Base-by-base conservation (phyloP, 2,113 vertebrate species). In the Tiliqua scincoides region DNA sequence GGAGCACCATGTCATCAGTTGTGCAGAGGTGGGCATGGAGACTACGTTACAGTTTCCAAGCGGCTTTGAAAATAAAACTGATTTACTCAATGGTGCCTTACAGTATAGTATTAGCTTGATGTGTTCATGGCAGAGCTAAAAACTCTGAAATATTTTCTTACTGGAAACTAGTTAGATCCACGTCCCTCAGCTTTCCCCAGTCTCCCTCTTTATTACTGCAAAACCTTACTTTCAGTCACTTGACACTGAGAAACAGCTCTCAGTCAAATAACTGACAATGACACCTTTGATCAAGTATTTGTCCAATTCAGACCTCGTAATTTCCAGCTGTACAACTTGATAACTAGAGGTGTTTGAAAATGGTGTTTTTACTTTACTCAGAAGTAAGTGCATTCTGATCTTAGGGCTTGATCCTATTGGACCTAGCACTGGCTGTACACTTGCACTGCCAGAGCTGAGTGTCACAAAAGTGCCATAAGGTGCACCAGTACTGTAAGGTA, bases 71-170 rank as follows among this genome's bases (percentile, higher is more conserved):
- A n/a, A n/a, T n/a, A n/a, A n/a, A n/a, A n/a, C n/a, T 15, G 86
- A 70, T 85, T 37, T 68, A 6, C 67, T 40, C 68, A 59, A 3
- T 72, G 52, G 2, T 35, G 40, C 67, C 32, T 84, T 25, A 81
- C 85, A 84, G n/a, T 65, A 54, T 25, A 1, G 37, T 9, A 21
- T 73, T n/a, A n/a, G n/a, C n/a, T n/a, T 32, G n/a, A 9, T 77
- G 30, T 54, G 57, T 37, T 68, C 5, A 30, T 21, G 43, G 68
- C 35, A 61, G 78, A 5, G 25, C 25, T 61, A 1, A 15, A 1
- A 21, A 14, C 8, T 0, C 72, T n/a, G n/a, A 25, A 90, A 48
- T n/a, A 20, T 83, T 87, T 88, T 68, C 65, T 73, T 27, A 90
- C 12, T 48, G 23, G 23, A 74, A 79, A 32, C 48, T 6, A 71